These are phyloP conservation scores for Ramphastos sulfuratus DNA, from an alignment of 2,113 vertebrate species.

Conservation along the genomic window DNA sequence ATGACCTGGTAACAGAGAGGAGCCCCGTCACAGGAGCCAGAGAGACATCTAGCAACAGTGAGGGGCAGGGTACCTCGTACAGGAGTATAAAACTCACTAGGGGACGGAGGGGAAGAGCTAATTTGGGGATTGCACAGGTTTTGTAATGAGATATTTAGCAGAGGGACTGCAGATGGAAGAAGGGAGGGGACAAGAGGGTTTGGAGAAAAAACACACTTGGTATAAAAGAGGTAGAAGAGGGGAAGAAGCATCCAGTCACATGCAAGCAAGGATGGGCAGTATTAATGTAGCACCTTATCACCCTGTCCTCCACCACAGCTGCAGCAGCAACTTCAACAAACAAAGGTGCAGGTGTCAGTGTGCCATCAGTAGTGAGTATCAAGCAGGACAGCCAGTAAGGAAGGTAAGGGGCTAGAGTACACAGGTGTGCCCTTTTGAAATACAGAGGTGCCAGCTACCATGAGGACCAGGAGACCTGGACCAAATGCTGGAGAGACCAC, in stretches of 20 bases:
- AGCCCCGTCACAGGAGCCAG: fast-evolving
- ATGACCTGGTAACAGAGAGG: not conserved
- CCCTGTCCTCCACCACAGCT: not conserved
- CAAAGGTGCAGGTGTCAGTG: fast-evolving
- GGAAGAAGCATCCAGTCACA: fast-evolving
- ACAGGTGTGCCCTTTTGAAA: not conserved
- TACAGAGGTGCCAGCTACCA: not conserved
- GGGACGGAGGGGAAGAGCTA: not conserved
- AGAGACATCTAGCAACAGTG: not conserved
- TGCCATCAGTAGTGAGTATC: not conserved
- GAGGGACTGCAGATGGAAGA: not conserved
- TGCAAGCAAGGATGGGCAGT: not conserved
- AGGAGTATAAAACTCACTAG: fast-evolving
- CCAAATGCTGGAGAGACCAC: not conserved
- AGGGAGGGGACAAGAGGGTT: not conserved
- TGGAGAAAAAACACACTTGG: not conserved
- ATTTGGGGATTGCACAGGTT: not conserved
- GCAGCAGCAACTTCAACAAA: not conserved
- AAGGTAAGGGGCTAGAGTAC: not conserved
- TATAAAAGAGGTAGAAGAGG: not conserved
- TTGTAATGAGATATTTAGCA: not conserved
- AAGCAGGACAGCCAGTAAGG: not conserved
- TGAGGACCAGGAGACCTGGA: not conserved
- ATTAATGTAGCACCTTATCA: not conserved
- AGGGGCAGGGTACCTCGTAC: fast-evolving